These are phyloP conservation scores for Chydorus sphaericus DNA, from an alignment of 2,888 invertebrate species.

Conservation along the genomic window DNA sequence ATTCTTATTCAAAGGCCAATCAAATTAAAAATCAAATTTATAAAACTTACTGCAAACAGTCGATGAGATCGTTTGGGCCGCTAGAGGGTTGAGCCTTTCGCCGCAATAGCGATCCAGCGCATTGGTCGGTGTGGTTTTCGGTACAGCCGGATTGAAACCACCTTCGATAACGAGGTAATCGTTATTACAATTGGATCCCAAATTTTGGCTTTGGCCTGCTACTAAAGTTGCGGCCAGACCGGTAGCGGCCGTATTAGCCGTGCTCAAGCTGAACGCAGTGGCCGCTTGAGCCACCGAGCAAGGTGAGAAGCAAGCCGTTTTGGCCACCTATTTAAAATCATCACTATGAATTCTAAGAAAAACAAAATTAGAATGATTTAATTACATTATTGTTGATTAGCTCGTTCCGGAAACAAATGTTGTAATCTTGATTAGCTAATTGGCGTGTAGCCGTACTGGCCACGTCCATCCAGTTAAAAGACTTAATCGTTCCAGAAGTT, in stretches of 20 bases:
- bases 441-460: not conserved
- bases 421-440: conserved; percentile 1
- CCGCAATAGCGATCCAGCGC: not conserved
- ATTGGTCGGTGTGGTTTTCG: not conserved
- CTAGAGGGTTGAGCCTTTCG: not conserved
- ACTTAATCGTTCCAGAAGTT: not conserved
- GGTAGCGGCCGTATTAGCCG: not conserved
- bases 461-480: not conserved
- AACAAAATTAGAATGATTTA: not conserved
- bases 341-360: not conserved
- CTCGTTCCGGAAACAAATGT: not conserved
- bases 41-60: not conserved
- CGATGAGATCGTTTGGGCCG: not conserved
- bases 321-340: not conserved
- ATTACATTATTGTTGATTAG: not conserved
- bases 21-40: not conserved
- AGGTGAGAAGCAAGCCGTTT: not conserved
- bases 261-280: not conserved
- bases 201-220: not conserved
- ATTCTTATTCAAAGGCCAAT: not conserved
- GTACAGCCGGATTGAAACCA: not conserved
- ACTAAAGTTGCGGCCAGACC: too few species aligned
- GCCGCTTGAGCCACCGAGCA: not conserved
- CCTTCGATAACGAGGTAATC: not conserved
- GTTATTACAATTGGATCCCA: not conserved